Percentiles rank a stretch among this genome's conserved stretches.
Evolutionary conservation across 2,797 vertebrate genomes (phyloP).

Genomic region (Pseudochromis fuscus): DNA sequence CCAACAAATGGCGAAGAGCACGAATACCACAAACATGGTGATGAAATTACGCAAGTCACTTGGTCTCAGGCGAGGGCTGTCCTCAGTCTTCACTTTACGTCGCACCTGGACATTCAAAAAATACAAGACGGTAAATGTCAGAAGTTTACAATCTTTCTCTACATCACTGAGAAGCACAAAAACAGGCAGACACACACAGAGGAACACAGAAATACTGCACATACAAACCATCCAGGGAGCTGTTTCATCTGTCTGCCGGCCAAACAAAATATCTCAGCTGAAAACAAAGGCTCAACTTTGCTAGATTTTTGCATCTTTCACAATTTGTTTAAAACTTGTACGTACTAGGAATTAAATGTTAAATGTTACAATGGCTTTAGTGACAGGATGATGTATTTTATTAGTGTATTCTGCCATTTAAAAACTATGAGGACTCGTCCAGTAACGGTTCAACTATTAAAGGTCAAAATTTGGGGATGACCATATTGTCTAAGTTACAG

Average conservation of each 20-base stretch:
- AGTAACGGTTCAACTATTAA: conserved; percentile 22
- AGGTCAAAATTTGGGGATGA: conserved; percentile 6
- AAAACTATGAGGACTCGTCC: conserved; percentile 21
- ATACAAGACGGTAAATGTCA: conserved; percentile 4
- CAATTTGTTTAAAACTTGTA: conserved; percentile 1
- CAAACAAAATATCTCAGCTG: conserved; percentile 6
- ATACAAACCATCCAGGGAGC: neutral
- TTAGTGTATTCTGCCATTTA: conserved; percentile 31
- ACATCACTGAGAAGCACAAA: conserved; percentile 6
- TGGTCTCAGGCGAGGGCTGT: conserved; percentile 81
- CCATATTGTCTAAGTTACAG: conserved; percentile 8
- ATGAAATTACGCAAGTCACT: conserved; percentile 88
- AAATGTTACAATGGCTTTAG: conserved; percentile 20
- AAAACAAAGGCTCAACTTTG: conserved; percentile 5
- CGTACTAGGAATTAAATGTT: conserved; percentile 14
- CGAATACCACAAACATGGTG: conserved; percentile 90
- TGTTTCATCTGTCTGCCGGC: conserved; percentile 6
- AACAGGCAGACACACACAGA: conserved; percentile 2
- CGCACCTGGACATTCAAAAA: conserved; percentile 73
- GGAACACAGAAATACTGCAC: neutral
- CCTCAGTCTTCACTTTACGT: conserved; percentile 84
- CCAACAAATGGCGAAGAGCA: conserved; percentile 90
- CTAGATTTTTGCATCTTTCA: neutral
- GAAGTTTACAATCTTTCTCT: neutral
- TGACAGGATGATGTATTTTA: conserved; percentile 13